A percentile compares a stretch with the other conserved stretches of the same genome.
These are phyloP conservation scores for Ptiloglossa arizonensis DNA, from an alignment of 1,140 invertebrate genomes.

Conservation along the genomic window DNA sequence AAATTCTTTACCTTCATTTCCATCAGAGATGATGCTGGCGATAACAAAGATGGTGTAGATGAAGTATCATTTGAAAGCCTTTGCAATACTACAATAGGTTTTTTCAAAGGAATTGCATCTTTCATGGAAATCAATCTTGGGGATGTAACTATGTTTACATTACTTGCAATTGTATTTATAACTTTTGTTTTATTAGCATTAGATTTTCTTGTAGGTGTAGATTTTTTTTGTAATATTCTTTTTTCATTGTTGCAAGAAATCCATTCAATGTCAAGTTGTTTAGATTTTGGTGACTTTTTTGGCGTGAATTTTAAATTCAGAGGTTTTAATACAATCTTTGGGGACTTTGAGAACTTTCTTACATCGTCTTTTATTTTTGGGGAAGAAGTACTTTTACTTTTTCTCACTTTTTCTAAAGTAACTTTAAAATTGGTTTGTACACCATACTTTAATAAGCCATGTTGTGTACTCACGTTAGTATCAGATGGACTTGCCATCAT, in stretches of 20 bases:
- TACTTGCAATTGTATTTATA: background rate
- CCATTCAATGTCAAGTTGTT: background rate
- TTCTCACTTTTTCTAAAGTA: background rate
- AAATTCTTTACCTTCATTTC: background rate
- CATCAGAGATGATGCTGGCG: background rate
- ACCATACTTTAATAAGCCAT: background rate
- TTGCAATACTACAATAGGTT: slow-evolving; percentile 57
- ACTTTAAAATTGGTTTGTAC: too few relatives aligned
- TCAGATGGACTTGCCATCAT: background rate
- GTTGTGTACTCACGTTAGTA: too few relatives aligned
- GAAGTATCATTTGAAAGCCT: slow-evolving; percentile 43
- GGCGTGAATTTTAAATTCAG: slow-evolving; percentile 52
- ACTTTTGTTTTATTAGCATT: background rate
- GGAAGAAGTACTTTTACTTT: background rate
- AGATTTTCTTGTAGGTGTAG: background rate
- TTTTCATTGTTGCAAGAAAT: background rate
- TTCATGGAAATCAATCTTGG: background rate
- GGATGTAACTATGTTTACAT: background rate
- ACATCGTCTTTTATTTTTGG: background rate
- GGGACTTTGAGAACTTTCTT: slow-evolving; percentile 59
- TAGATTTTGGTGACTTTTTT: slow-evolving; percentile 27
- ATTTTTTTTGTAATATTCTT: background rate
- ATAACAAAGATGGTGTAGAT: background rate
- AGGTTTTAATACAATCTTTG: slow-evolving; percentile 57
- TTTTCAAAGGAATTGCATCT: slow-evolving; percentile 4